Base-by-base conservation (phyloP, 2,113 vertebrate species). In the Sarotherodon lohbergeri region DNA sequence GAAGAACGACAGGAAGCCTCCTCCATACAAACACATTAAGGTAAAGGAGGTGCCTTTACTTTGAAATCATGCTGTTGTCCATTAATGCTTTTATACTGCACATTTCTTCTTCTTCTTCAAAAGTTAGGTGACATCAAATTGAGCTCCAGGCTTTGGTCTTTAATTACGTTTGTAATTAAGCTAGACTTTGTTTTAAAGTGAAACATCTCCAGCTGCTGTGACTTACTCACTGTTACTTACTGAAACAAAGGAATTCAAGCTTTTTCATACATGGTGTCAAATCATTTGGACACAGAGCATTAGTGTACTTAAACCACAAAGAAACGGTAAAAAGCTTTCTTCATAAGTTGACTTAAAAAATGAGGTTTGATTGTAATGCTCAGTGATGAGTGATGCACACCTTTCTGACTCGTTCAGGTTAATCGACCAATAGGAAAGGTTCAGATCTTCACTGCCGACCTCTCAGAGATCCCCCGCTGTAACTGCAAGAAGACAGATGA, bases 401-500 rank as follows among this genome's bases (percentile, higher is more conserved):
- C 0, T 78, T 73, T 78, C 11, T 57, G 12, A 29, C 71, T 55
- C 34, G 6, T 36, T 57, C 89, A 99, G 99, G 97, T 99, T 81
- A 99, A 99, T 91, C 97, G 97, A 52, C 98, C 98, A 0, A 97
- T 99, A 63, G 99, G 99, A 16, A 98, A 99, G 92, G 98, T 99
- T 81, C 98, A 99, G 96, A 99, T 99, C 93, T 97, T 98, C 84
- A 98, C 98, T 0, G 99, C 98, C 2, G 99, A 99, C 95, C 94
- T 99, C 2, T 98, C 99, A 0, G 98, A 99, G 95, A 98, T 99
- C 29, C 98, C 99, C 0, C 97, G 98, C 6, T 99, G 99, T 90
- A 99, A 99, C 96, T 99, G 99, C 91, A 99, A 99, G 89, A 97
- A 97, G 1, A 93, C 97, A 0, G 98, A 99, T 11, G 98, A 99